Base-by-base conservation (phyloP, 2,113 vertebrate genomes). In the Barnardius zonarius region DNA sequence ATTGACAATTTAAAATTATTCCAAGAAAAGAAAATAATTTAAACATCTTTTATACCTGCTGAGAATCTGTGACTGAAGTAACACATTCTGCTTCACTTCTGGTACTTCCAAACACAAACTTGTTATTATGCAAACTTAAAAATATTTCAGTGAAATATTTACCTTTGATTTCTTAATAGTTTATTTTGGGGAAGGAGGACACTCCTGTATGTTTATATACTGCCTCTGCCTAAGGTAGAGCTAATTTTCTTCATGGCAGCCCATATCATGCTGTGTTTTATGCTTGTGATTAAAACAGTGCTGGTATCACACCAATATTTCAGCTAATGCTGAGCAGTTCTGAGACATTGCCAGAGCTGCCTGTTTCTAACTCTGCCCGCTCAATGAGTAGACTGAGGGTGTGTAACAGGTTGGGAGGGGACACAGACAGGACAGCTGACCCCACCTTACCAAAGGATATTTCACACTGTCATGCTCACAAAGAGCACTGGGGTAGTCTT, bases 341-440 rank as follows among this genome's bases (percentile, higher is more conserved):
- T 57, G 17, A 28, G 15, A 22, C 11, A 43, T 31, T 7, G 31
- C 25, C 67, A 7, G 13, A 6, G 43, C 11, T 37, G n/a, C 11
- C 48, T 15, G 9, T 25, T 37, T 57, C 52, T 51, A 55, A 57
- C 30, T 23, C 59, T 67, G 30, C 10, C n/a, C 11, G 18, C 35
- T 13, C 67, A 63, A 28, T 0, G 1, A 74, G 39, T 2, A 10
- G 27, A 4, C 1, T 55, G 25, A 59, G 14, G 6, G 8, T 17
- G 19, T 17, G 13, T n/a, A 66, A n/a, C 8, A 44, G 12, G 16
- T 3, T 41, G 25, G 31, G 31, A 43, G 11, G 7, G 25, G 9
- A 25, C 48, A 54, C 11, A 61, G 19, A 7, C 27, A 37, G 37
- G 27, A 54, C 8, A 69, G 37, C 22, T 41, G 46, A 33, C 6